A percentile compares a stretch with the other conserved stretches of the same genome.
phyloP scores from a whole-genome alignment of 1,140 invertebrate genomes.

The Pantala flavescens region DNA sequence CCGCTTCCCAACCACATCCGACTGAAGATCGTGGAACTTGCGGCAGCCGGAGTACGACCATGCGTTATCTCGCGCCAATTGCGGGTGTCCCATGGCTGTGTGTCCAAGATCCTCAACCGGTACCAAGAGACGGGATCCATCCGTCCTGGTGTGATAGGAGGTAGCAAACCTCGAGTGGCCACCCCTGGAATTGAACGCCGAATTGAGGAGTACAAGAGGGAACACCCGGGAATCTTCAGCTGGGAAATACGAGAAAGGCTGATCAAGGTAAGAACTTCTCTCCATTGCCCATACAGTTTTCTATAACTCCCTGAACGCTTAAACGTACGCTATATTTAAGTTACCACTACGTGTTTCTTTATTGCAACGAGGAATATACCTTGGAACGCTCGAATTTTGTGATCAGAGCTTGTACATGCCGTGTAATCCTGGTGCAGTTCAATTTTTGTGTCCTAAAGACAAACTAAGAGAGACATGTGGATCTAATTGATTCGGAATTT shows the following conservation, averaged over 20 bases:
- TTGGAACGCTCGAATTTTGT: no score
- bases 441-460: no score
- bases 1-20: slow-evolving; percentile 41
- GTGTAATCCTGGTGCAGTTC: no score
- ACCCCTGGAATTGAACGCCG: slow-evolving; percentile 39
- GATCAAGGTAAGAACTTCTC: slow-evolving; percentile 31
- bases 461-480: no score
- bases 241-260: slow-evolving; percentile 45
- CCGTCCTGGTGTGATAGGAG: slow-evolving; percentile 39
- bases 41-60: slow-evolving; percentile 39
- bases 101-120: slow-evolving; percentile 42
- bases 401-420: no score
- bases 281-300: no score
- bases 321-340: no score
- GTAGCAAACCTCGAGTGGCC: slow-evolving; percentile 26
- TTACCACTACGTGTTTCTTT: no score
- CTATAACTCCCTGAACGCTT: no score
- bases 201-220: slow-evolving; percentile 43
- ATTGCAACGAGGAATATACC: no score
- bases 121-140: slow-evolving; percentile 43
- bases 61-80: slow-evolving; percentile 42
- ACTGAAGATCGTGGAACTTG: slow-evolving; percentile 41
- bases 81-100: slow-evolving; percentile 42
- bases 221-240: slow-evolving; percentile 43
- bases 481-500: no score